phyloP scores from a whole-genome alignment of 2,888 invertebrate species.

The Brenthis ino region DNA sequence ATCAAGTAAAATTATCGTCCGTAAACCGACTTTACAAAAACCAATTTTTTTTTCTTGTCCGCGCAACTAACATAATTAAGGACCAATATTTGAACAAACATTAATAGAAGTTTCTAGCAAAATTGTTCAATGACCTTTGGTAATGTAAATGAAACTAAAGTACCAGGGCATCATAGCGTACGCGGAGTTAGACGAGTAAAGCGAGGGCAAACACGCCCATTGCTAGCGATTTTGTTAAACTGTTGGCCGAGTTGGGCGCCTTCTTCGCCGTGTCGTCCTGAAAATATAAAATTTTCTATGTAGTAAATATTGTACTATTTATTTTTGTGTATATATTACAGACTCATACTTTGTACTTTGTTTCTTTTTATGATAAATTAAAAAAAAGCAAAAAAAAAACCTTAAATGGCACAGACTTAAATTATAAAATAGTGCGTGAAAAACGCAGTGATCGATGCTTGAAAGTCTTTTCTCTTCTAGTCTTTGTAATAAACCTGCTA shows the following conservation, averaged over 20 bases:
- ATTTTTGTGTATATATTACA: not conserved
- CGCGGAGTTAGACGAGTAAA: constrained; percentile 25
- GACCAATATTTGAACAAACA: not conserved
- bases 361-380: too few species aligned
- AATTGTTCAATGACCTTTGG: constrained; percentile 27
- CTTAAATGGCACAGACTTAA: too few species aligned
- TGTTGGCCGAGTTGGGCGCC: constrained; percentile 15
- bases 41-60: too few species aligned
- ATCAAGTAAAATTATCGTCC: too few species aligned
- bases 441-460: too few species aligned
- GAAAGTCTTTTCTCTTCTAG: too few species aligned
- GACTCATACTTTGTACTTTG: too few species aligned
- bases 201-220: constrained; percentile 21
- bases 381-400: too few species aligned
- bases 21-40: too few species aligned
- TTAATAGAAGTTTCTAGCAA: constrained; percentile 8
- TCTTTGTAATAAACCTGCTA: too few species aligned
- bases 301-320: not conserved
- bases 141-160: constrained; percentile 22
- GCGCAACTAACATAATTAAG: too few species aligned
- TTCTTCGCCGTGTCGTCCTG: constrained; percentile 19
- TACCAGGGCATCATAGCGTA: constrained; percentile 27
- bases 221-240: constrained; percentile 18
- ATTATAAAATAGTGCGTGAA: too few species aligned
- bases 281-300: not conserved